These are phyloP conservation scores for Ctenopoma multispine DNA, from an alignment of 2,797 vertebrate genomes.

Conservation along the genomic window DNA sequence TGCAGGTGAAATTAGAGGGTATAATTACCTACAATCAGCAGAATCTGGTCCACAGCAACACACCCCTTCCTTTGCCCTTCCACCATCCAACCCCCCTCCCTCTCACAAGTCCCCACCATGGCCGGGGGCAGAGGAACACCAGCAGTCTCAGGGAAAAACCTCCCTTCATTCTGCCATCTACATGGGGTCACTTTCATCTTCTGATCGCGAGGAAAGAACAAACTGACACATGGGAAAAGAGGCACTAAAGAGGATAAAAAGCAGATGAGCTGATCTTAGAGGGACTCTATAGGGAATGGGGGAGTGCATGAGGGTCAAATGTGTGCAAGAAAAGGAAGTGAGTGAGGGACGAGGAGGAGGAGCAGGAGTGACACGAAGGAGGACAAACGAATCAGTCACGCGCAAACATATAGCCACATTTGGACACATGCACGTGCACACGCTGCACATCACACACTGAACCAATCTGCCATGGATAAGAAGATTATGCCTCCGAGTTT, in stretches of 20 bases:
- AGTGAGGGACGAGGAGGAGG: conserved; percentile 43
- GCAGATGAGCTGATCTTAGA: conserved; percentile 46
- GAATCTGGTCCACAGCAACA: conserved; percentile 63
- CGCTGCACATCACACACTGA: conserved; percentile 58
- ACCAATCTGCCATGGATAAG: conserved; percentile 82
- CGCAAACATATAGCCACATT: conserved; percentile 30
- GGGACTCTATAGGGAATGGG: conserved; percentile 31
- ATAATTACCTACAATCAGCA: conserved; percentile 80
- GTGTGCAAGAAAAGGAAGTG: conserved; percentile 12
- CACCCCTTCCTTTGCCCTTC: conserved; percentile 35
- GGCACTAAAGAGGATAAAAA: conserved; percentile 67
- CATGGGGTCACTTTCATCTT: conserved; percentile 74
- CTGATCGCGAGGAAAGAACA: conserved; percentile 55
- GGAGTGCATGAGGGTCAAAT: conserved; percentile 39
- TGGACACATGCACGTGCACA: conserved; percentile 19
- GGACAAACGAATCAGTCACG: conserved; percentile 43
- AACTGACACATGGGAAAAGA: conserved; percentile 53
- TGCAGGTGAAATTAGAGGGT: conserved; percentile 80
- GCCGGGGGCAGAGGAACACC: conserved; percentile 69
- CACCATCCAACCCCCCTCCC: conserved; percentile 26
- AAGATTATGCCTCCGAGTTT: conserved; percentile 83
- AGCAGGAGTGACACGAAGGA: conserved; percentile 26
- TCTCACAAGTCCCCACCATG: conserved; percentile 54
- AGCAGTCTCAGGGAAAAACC: conserved; percentile 60
- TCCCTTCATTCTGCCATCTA: conserved; percentile 40